phyloP scores from a whole-genome alignment of 1,140 invertebrate genomes.

The Matsumurasca onukii region DNA sequence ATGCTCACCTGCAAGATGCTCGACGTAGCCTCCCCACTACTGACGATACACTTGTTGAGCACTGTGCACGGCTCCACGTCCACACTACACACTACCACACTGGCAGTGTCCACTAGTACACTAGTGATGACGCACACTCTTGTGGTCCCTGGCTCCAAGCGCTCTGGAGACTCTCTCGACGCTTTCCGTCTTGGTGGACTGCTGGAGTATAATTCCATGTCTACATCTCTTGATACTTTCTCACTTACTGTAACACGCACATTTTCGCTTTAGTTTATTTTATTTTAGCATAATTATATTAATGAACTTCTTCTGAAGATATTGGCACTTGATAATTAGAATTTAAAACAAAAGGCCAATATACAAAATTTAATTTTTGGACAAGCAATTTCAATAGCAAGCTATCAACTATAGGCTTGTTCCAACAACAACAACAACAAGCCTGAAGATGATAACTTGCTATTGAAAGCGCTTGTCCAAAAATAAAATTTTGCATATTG shows the following conservation, averaged over 20 bases:
- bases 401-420: too few relatives aligned
- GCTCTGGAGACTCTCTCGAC: background rate
- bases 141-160: conserved; percentile 42
- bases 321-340: too few relatives aligned
- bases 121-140: conserved; percentile 44
- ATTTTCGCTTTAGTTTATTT: too few relatives aligned
- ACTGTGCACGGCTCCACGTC: conserved; percentile 43
- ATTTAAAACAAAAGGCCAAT: too few relatives aligned
- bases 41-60: conserved; percentile 19
- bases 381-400: too few relatives aligned
- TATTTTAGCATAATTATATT: too few relatives aligned
- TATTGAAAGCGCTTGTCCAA: too few relatives aligned
- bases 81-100: conserved; percentile 45
- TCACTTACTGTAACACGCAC: conserved; percentile 27
- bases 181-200: conserved; percentile 4
- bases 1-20: conserved; percentile 40
- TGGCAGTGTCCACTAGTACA: conserved; percentile 36
- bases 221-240: background rate
- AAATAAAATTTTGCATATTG: too few relatives aligned
- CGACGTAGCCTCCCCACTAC: background rate
- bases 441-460: too few relatives aligned
- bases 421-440: too few relatives aligned
- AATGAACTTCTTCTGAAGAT: too few relatives aligned
- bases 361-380: too few relatives aligned
- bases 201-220: conserved; percentile 14